Base-by-base conservation (phyloP, 1,140 invertebrate genomes). In the Zaprionus inermis region DNA sequence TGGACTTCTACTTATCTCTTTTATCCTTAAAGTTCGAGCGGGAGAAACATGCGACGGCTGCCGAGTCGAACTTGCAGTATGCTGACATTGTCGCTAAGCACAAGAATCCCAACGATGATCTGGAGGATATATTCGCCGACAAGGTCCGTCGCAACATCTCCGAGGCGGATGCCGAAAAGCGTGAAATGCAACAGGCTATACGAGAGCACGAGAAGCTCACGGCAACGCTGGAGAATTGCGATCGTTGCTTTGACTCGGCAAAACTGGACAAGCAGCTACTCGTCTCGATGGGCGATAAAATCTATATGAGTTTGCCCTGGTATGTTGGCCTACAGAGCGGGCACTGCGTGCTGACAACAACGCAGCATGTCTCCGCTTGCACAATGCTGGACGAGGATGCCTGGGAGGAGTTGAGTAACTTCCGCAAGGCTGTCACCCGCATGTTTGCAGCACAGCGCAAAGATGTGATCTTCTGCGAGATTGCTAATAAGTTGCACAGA, bases 401-500 rank as follows among this genome's bases (percentile, higher is more conserved):
- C 52, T 99, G 96, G 96, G 94, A 94, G 73, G 98, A 99, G 93
- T 94, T 99, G 44, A 94, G 96, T 94, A 93, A 94, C 74, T 96
- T 96, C 71, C 94, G 97, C 49, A 96, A 95, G 92, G 94, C 94
- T 9, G 88, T 99, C 0, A 95, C 95, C 0, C 94, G 94, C 71
- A 96, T 98, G 94, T 99, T 97, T 92, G 93, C 93, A 6, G 92
- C 93, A 0, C 93, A 94, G 83, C 94, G 96, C 54, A 93, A 96
- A 88, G 97, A 97, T 93, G 94, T 96, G n/a, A 93, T 99, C 1
- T 98, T 99, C 92, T 97, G 98, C 94, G 98, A 99, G 94, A 96
- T 95, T 14, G 96, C 96, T 22, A 95, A 95, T 74, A 94, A 94
- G 88, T 93, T 97, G 18, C 94, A 96, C 67, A 94, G 94, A 82